Evolutionary conservation across 1,140 invertebrate genomes (phyloP), one percentile per base, ranked within the genome.

Genomic region (Euura saliciscinereae): DNA sequence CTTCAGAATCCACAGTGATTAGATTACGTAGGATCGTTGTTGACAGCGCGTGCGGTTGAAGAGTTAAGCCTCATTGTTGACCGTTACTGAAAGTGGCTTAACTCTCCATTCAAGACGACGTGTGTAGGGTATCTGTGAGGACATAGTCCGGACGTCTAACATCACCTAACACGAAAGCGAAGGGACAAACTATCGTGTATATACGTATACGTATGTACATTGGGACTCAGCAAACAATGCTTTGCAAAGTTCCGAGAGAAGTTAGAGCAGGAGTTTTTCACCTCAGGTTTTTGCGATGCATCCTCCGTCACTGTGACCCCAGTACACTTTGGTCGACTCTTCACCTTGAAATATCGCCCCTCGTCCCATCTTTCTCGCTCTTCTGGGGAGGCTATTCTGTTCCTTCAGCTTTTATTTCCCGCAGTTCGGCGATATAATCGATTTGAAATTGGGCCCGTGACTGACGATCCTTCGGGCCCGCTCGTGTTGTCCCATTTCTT

Each of bases 371-470:
- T 28, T 28, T 28, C 13, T 59, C 51, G 10, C 51, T 59, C 51
- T 8, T n/a, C 51, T 3, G 51, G 51, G 6, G 8, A 8, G 8
- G 13, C 51, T 59, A 59, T 59, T 59, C 51, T 11, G 10, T 59
- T n/a, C 28, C 28, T 28, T 28, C 28, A 28, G 8, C 3, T 59
- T 59, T 11, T 59, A 59, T 59, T 59, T 59, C 43, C 66, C 66
- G 28, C 66, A 67, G 13, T 44, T 67, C 66, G 43, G 66, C 66
- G 43, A n/a, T 8, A 73, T 79, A 79, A 79, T 79, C 78, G 77
- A 79, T 79, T 79, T 75, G 74, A 77, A 78, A 79, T 79, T 75
- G 71, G 72, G 72, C 73, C 76, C 78, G 75, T 79, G 78, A 79
- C 78, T 59, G 75, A 74, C 72, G 69, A 76, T 78, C 78, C 76